Conservation (phyloP, 2,113 vertebrate genomes). For the Microcebus murinus region DNA sequence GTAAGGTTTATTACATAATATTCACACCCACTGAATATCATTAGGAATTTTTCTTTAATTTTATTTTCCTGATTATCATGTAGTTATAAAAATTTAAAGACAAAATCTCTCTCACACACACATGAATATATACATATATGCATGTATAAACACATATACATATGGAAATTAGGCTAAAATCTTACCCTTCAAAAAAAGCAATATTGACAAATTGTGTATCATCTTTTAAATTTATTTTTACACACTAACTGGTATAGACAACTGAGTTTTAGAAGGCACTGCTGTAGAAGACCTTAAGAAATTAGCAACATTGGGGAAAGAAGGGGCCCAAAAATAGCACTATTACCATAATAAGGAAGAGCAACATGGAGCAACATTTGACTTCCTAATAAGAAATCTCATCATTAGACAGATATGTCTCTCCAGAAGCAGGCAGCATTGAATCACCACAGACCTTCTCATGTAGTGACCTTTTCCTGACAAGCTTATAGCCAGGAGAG, state of each 20-base stretch:
- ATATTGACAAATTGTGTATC: not conserved
- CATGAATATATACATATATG: not conserved
- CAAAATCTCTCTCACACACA: not conserved
- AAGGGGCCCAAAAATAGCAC: not conserved
- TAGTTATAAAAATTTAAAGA: not conserved
- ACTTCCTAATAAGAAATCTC: not conserved
- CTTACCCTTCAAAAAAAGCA: not conserved
- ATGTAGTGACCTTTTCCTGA: not conserved
- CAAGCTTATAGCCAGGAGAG: not conserved
- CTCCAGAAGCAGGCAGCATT: not conserved
- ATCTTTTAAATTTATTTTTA: slow-evolving; percentile 40
- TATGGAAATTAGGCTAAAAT: not conserved
- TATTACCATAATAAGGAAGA: not conserved
- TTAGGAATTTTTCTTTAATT: not conserved
- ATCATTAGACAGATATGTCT: not conserved
- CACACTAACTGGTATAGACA: not conserved
- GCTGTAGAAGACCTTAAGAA: slow-evolving; percentile 16
- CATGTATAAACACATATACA: not conserved
- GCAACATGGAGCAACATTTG: not conserved
- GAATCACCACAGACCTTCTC: not conserved
- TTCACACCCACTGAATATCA: not conserved
- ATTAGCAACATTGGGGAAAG: not conserved
- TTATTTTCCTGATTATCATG: not conserved
- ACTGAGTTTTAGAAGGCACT: slow-evolving; percentile 6
- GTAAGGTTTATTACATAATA: not conserved